Evolutionary conservation across 2,113 vertebrate species (phyloP), one percentile per base, ranked within the genome.

Genomic region (Hiodon tergisus): DNA sequence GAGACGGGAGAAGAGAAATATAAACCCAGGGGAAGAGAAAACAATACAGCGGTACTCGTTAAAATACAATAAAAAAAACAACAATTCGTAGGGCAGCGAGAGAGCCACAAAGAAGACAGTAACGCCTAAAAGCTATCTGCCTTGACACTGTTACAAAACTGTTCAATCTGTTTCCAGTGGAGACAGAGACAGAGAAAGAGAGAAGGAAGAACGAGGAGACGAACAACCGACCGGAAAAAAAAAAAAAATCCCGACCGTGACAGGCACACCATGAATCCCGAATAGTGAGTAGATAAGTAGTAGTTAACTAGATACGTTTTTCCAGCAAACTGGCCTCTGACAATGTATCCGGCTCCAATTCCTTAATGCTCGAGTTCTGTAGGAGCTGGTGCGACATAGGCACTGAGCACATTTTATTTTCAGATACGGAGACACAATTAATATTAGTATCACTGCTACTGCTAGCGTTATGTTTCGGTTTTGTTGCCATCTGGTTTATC

Each of bases 191-290:
- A 81, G 73, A 81, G 16, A 70, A 71, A 69, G 54, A 53, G 80
- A 3, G 47, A 65, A 63, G 13, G 72, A 3, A 59, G 13, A 70
- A 16, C 46, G 75, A 73, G 17, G 17, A 75, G 65, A 83, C 77
- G 14, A 80, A 59, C 79, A 76, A 78, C 78, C 81, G 82, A 80
- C 78, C 69, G 77, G 31, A 83, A 77, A 48, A 83, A 78, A 77
- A 48, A 83, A 78, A 84, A 69, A 80, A 79, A 77, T 74, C 76
- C 77, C 75, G 69, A 82, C 73, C 74, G 76, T 55, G 65, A 76
- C 83, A 59, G 72, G 73, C 78, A 67, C 80, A 85, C 66, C 85
- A 92, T 92, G 90, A 92, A 92, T 83, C 90, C 90, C 2, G 90
- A 92, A 89, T 92, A 92, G 90, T 92, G 81, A 92, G 90, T 89